A percentile compares a stretch with the other conserved stretches of the same genome.
phyloP scores from a whole-genome alignment of 2,797 vertebrate species.

The Sciurus vulgaris region DNA sequence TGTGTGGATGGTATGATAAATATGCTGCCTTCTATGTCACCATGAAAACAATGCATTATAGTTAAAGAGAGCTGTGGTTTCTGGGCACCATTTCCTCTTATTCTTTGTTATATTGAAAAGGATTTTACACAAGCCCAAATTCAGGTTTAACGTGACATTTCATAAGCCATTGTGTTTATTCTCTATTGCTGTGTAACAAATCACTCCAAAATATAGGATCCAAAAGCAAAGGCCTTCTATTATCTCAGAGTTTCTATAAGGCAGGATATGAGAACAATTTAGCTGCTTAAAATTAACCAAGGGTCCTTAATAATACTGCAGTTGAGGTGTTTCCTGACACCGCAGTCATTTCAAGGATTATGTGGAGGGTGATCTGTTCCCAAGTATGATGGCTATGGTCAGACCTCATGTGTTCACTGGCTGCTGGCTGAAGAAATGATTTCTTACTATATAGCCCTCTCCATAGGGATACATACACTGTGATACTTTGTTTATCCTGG shows the following conservation, averaged over 20 bases:
- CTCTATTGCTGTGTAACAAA: not conserved
- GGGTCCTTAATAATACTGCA: not conserved
- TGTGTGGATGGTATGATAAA: not conserved
- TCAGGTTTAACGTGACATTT: not conserved
- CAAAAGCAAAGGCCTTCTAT: not conserved
- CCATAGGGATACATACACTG: no score
- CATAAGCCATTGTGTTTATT: not conserved
- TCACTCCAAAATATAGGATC: not conserved
- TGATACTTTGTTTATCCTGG: not conserved
- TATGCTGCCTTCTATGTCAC: not conserved
- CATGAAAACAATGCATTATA: not conserved
- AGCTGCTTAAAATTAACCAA: not conserved
- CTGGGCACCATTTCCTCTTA: not conserved
- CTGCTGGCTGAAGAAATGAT: not conserved
- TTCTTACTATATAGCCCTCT: not conserved
- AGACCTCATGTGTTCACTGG: not conserved
- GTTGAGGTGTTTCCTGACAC: not conserved
- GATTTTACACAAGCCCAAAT: not conserved
- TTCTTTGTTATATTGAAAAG: slow-evolving; percentile 1
- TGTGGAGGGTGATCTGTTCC: not conserved
- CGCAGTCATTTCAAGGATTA: not conserved
- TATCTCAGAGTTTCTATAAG: not conserved
- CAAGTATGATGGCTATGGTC: not conserved
- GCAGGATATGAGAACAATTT: not conserved
- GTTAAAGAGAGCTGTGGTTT: not conserved